Evolutionary conservation across 2,797 vertebrate species (phyloP).

Genomic region (Halcyon chelicuti): DNA sequence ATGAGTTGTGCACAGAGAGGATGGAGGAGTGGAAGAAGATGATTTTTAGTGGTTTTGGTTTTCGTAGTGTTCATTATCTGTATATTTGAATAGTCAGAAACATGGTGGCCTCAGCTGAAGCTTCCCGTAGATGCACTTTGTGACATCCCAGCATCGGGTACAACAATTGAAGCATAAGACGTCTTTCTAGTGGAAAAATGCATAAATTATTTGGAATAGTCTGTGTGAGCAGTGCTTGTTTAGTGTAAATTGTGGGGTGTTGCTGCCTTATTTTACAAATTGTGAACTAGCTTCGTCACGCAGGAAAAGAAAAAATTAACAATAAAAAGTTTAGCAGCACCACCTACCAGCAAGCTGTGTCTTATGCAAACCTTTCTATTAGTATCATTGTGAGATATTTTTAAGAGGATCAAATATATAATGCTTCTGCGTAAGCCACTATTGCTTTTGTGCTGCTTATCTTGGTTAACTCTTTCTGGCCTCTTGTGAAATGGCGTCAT

Average conservation of each 20-base stretch:
- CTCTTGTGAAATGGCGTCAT: background rate
- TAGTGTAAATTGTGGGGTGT: background rate
- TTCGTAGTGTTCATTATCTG: background rate
- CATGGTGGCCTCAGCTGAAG: background rate
- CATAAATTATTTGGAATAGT: slow-evolving; percentile 23
- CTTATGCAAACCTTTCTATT: background rate
- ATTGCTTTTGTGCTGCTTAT: background rate
- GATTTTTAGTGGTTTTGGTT: background rate
- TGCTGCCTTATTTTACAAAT: background rate
- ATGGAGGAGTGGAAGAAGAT: background rate
- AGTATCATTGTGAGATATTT: background rate
- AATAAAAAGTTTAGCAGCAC: no score
- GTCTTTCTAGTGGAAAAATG: background rate
- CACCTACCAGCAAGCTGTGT: background rate
- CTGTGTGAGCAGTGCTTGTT: background rate
- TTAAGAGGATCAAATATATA: background rate
- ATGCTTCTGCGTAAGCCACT: background rate
- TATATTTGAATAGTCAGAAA: background rate
- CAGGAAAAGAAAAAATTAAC: background rate
- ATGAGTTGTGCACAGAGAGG: background rate
- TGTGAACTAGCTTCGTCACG: background rate
- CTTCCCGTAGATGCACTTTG: background rate
- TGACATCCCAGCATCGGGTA: background rate
- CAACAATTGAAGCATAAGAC: background rate
- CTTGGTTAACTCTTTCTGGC: background rate